phyloP scores from a whole-genome alignment of 2,888 invertebrate genomes.

The Ctenicera cuprea region DNA sequence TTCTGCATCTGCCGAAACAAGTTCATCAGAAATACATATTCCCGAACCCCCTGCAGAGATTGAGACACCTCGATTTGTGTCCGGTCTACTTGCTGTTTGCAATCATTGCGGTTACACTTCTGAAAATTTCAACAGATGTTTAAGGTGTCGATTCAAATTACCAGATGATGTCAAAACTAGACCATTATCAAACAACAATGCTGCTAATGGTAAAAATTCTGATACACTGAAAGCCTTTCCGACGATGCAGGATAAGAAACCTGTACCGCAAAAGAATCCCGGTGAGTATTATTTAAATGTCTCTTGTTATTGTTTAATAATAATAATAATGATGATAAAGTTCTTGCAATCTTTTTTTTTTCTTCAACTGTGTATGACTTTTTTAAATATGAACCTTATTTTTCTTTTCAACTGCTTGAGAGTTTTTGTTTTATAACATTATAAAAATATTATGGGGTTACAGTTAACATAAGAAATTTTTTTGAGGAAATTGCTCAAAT shows the following conservation, averaged over 20 bases:
- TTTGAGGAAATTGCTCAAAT: too few species aligned
- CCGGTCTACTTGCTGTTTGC: constrained; percentile 87
- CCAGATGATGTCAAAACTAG: constrained; percentile 81
- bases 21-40: constrained; percentile 61
- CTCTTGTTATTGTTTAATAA: too few species aligned
- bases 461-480: too few species aligned
- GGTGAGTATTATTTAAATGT: constrained; percentile 35
- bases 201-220: constrained; percentile 70
- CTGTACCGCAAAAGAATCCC: constrained; percentile 14
- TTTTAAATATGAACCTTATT: too few species aligned
- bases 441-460: too few species aligned
- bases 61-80: constrained; percentile 77
- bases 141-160: constrained; percentile 82
- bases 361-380: too few species aligned
- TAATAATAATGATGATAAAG: too few species aligned
- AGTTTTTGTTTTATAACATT: too few species aligned
- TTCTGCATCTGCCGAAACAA: neutral
- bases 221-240: constrained; percentile 55
- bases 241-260: constrained; percentile 39
- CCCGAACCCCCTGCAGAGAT: constrained; percentile 76
- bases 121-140: constrained; percentile 86
- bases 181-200: constrained; percentile 69
- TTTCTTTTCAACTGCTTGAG: too few species aligned
- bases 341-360: too few species aligned
- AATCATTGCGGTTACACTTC: constrained; percentile 87